Percentiles rank a stretch among this genome's conserved stretches.
Conservation (phyloP, 2,888 invertebrate genomes). For the Lottia scabra region DNA sequence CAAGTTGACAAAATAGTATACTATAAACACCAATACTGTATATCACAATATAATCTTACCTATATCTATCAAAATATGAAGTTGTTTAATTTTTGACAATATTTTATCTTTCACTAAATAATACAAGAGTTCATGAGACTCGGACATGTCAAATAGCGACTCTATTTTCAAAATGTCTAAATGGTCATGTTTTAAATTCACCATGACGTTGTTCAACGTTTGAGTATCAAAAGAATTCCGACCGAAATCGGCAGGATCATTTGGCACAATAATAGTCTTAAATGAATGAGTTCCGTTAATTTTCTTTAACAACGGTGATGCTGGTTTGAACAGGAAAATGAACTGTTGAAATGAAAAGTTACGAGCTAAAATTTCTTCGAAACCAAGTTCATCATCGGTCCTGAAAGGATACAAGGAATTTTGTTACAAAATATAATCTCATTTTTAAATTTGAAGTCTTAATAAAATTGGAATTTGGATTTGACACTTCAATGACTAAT, state of each 20-base stretch:
- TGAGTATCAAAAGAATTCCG: conserved; percentile 61
- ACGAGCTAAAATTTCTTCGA: conserved; percentile 52
- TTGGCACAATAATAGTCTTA: conserved; percentile 56
- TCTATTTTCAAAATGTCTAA: conserved; percentile 59
- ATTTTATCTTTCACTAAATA: conserved; percentile 58
- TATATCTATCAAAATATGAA: conserved; percentile 56
- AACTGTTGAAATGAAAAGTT: conserved; percentile 53
- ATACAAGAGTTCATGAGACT: conserved; percentile 58
- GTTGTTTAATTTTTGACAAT: conserved; percentile 50
- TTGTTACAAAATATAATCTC: too few species aligned
- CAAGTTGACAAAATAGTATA: too few species aligned
- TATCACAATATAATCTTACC: too few species aligned
- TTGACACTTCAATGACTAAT: too few species aligned
- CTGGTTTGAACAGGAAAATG: conserved; percentile 43
- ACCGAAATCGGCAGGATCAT: conserved; percentile 63
- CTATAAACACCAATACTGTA: too few species aligned
- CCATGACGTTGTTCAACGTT: conserved; percentile 59
- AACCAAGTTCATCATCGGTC: conserved; percentile 46
- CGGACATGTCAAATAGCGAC: conserved; percentile 36
- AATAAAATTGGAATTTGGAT: too few species aligned
- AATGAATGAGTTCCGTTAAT: conserved; percentile 42
- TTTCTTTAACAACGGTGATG: conserved; percentile 30
- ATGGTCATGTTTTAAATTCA: conserved; percentile 39
- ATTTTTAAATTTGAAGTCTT: too few species aligned
- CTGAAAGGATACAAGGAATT: conserved; percentile 36